Evolutionary conservation across 2,113 vertebrate species (phyloP).

Genomic region (Mola mola): DNA sequence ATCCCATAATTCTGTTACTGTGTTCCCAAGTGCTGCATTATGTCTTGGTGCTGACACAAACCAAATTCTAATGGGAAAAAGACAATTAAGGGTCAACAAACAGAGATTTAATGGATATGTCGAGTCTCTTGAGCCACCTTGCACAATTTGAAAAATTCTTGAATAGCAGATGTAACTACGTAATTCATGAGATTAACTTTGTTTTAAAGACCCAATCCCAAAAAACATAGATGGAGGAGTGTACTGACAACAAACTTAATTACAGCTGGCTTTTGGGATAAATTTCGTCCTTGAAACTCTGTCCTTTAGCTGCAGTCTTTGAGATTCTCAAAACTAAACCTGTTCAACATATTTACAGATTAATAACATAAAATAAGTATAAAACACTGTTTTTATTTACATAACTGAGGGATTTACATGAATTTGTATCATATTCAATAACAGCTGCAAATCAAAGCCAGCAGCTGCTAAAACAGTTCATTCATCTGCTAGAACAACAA

Average conservation of each 20-base stretch:
- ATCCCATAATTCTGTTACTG: background rate
- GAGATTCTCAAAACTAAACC: no score
- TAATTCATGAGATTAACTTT: background rate
- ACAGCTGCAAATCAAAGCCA: constrained; percentile 2
- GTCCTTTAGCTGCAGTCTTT: background rate
- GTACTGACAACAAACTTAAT: background rate
- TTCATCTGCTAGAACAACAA: background rate
- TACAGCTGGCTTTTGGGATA: background rate
- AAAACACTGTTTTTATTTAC: background rate
- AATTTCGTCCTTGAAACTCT: background rate
- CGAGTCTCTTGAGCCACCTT: background rate
- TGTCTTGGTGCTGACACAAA: background rate
- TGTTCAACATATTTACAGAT: background rate
- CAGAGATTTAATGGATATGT: background rate
- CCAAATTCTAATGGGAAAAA: background rate
- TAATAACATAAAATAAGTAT: no score
- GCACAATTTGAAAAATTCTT: background rate
- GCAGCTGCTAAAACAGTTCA: background rate
- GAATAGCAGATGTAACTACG: background rate
- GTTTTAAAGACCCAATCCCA: background rate
- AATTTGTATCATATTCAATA: background rate
- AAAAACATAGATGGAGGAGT: background rate
- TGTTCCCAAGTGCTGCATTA: background rate
- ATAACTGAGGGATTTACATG: background rate
- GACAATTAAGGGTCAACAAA: background rate